Evolutionary conservation across 2,797 vertebrate species (phyloP).

Genomic region (Xyrichtys novacula): DNA sequence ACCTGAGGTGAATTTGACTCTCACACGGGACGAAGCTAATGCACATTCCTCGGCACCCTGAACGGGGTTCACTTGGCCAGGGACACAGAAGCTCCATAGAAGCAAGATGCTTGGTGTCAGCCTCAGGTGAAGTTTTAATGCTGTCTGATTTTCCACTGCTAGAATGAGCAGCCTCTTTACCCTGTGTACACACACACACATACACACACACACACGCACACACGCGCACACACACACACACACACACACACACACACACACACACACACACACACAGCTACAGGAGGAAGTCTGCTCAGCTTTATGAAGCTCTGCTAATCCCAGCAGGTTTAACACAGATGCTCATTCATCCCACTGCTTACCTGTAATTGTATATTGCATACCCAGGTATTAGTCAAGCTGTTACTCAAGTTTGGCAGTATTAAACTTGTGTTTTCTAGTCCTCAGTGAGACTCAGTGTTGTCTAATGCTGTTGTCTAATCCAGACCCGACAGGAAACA

Average conservation of each 20-base stretch:
- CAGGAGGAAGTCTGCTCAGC: conserved; percentile 78
- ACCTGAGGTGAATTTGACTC: conserved; percentile 86
- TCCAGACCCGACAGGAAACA: conserved; percentile 38
- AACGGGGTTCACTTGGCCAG: conserved; percentile 83
- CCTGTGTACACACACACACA: conserved; percentile 24
- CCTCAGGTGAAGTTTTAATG: conserved; percentile 84
- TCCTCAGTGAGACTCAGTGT: conserved; percentile 27
- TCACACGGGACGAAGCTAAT: conserved; percentile 83
- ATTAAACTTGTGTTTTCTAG: conserved; percentile 74
- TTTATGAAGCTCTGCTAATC: conserved; percentile 85
- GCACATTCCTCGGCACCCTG: conserved; percentile 85
- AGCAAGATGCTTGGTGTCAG: conserved; percentile 79
- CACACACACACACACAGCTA: conserved; percentile 35
- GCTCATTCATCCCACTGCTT: conserved; percentile 80
- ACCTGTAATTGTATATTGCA: conserved; percentile 85
- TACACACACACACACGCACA: conserved; percentile 37
- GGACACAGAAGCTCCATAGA: conserved; percentile 87
- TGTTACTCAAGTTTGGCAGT: conserved; percentile 75
- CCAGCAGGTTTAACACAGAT: conserved; percentile 81
- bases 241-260: conserved; percentile 32
- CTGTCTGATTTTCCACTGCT: conserved; percentile 81
- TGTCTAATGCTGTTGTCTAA: conserved; percentile 45
- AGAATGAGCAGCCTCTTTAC: conserved; percentile 80
- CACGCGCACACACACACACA: conserved; percentile 29
- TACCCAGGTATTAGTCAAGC: conserved; percentile 79